phyloP scores from a whole-genome alignment of 2,888 invertebrate species.

The Malthinus flaveolus region DNA sequence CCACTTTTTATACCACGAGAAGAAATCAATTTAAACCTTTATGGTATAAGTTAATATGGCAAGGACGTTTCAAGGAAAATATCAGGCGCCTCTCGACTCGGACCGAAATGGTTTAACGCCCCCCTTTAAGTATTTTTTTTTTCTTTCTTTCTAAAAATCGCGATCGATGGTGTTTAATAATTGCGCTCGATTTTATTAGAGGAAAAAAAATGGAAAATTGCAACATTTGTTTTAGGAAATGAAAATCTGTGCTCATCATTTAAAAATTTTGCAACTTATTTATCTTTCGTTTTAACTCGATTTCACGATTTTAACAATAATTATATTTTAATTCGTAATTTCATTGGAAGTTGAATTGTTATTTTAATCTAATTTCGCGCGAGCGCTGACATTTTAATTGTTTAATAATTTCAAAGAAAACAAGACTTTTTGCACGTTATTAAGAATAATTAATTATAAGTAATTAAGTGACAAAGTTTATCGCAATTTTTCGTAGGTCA shows the following conservation, averaged over 20 bases:
- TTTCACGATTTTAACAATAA: not conserved
- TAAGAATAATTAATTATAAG: too few relatives aligned
- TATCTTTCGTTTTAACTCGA: not conserved
- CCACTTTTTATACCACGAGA: constrained; percentile 7
- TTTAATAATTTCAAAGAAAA: too few relatives aligned
- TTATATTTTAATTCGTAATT: not conserved
- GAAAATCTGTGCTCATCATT: constrained; percentile 7
- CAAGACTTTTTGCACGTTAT: too few relatives aligned
- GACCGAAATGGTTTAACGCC: constrained; percentile 3
- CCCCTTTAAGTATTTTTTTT: not conserved
- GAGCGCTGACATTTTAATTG: too few relatives aligned
- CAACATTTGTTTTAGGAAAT: constrained; percentile 26
- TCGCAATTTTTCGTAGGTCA: too few relatives aligned
- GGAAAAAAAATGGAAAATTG: constrained; percentile 8
- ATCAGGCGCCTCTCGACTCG: constrained; percentile 23
- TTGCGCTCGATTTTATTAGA: too few relatives aligned
- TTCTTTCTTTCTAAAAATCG: not conserved
- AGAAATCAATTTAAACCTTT: constrained; percentile 13
- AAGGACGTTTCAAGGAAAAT: constrained; percentile 22
- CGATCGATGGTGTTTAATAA: not conserved
- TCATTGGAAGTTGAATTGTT: not conserved
- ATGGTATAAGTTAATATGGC: constrained; percentile 20
- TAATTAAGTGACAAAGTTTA: too few relatives aligned
- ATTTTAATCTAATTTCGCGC: not conserved
- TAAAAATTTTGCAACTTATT: constrained; percentile 1